A percentile compares a stretch with the other conserved stretches of the same genome.
These are phyloP conservation scores for Pelmatolapia mariae DNA, from an alignment of 2,113 vertebrate genomes.

Conservation along the genomic window DNA sequence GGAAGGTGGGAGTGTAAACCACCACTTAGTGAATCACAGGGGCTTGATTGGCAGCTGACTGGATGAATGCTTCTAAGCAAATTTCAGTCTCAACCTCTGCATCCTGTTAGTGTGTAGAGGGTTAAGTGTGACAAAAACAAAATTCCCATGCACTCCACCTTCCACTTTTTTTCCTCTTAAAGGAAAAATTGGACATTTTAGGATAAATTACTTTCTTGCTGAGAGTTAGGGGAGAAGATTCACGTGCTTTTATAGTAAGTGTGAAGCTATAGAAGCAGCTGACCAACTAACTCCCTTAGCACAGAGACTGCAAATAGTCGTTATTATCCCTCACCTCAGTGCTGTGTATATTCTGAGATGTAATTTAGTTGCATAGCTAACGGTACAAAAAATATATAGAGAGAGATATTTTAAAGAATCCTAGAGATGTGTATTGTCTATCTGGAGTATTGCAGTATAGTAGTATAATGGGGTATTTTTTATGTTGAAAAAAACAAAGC, in stretches of 20 bases:
- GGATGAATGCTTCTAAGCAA: neutral
- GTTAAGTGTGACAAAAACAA: neutral
- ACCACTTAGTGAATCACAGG: constrained; percentile 7
- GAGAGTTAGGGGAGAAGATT: neutral
- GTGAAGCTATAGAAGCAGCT: neutral
- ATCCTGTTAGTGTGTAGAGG: neutral
- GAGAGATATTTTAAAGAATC: neutral
- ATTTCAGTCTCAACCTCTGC: constrained; percentile 21
- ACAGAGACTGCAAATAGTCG: neutral
- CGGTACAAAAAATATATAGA: neutral
- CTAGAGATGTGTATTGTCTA: neutral
- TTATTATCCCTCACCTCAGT: neutral
- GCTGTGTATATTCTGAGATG: neutral
- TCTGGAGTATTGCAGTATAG: neutral
- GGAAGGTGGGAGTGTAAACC: neutral
- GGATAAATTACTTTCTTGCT: neutral
- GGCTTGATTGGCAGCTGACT: constrained; percentile 5
- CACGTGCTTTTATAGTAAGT: neutral
- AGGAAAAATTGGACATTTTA: constrained; percentile 1
- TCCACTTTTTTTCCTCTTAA: neutral
- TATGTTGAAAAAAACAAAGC: neutral
- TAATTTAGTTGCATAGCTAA: neutral
- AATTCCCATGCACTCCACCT: neutral
- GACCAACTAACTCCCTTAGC: neutral
- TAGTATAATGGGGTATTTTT: neutral